Percentiles rank a stretch among this genome's conserved stretches.
Evolutionary conservation across 2,888 invertebrate genomes (phyloP).

Genomic region (Amphimallon solstitiale): DNA sequence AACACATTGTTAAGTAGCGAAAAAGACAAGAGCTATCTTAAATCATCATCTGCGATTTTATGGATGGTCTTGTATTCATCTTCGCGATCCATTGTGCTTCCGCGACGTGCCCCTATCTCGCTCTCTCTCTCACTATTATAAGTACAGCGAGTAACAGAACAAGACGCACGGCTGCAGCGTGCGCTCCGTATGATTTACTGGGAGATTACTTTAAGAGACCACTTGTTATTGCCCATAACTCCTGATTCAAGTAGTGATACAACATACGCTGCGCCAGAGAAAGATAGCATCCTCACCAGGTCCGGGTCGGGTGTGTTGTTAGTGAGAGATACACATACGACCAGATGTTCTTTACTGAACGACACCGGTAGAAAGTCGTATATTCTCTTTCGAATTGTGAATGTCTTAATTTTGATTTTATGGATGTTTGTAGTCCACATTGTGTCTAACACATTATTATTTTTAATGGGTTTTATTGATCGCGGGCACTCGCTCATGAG

Average conservation of each 20-base stretch:
- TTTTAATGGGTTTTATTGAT: constrained; percentile 35
- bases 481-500: background rate
- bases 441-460: constrained; percentile 28
- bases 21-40: constrained; percentile 62
- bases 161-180: constrained; percentile 58
- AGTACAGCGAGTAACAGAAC: constrained; percentile 42
- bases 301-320: constrained; percentile 24
- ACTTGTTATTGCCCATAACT: constrained; percentile 65
- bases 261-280: constrained; percentile 49
- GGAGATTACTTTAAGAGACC: constrained; percentile 64
- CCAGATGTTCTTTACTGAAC: constrained; percentile 21
- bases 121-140: constrained; percentile 47
- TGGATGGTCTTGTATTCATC: constrained; percentile 60
- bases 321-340: constrained; percentile 33
- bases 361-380: constrained; percentile 38
- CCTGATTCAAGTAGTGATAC: constrained; percentile 61
- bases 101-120: constrained; percentile 43
- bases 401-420: constrained; percentile 52
- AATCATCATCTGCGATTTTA: constrained; percentile 64
- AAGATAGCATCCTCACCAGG: constrained; percentile 40
- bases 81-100: constrained; percentile 53
- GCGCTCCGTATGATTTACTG: constrained; percentile 62
- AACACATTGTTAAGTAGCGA: constrained; percentile 61
- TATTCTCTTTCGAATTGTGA: constrained; percentile 45
- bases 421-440: constrained; percentile 26